Evolutionary conservation across 2,888 invertebrate genomes (phyloP).

Genomic region (Phlogophora meticulosa): DNA sequence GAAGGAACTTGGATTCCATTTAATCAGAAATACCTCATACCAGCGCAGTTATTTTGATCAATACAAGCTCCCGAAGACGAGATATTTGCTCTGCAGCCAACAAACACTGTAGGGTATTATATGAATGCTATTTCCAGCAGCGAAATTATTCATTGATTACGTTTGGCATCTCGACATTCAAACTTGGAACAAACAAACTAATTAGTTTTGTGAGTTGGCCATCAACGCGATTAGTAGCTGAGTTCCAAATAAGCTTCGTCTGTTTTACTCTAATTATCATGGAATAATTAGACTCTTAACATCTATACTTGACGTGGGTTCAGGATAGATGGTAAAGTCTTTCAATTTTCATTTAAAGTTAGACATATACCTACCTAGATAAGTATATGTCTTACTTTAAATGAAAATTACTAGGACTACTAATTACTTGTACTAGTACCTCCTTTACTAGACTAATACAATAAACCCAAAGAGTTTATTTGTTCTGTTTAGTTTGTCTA

Average conservation of each 20-base stretch:
- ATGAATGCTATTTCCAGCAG: neutral
- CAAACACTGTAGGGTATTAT: neutral
- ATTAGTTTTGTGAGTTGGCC: slow-evolving; percentile 36
- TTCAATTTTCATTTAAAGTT: neutral
- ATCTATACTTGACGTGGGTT: neutral
- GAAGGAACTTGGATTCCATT: too few species aligned
- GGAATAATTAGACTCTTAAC: too few species aligned
- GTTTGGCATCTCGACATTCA: slow-evolving; percentile 11
- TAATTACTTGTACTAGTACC: too few species aligned
- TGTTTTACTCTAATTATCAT: slow-evolving; percentile 34
- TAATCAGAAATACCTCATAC: too few species aligned
- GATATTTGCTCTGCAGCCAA: neutral
- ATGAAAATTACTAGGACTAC: too few species aligned
- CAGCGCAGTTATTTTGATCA: too few species aligned
- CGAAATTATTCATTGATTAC: slow-evolving; percentile 32
- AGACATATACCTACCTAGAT: too few species aligned
- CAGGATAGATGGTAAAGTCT: neutral
- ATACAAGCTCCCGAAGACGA: neutral
- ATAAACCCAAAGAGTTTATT: too few species aligned
- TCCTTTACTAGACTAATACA: too few species aligned
- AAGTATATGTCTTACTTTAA: too few species aligned
- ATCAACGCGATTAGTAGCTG: slow-evolving; percentile 44
- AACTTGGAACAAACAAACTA: slow-evolving; percentile 46
- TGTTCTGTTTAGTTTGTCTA: too few species aligned
- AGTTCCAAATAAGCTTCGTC: slow-evolving; percentile 23